phyloP scores from a whole-genome alignment of 2,113 vertebrate species.

The Callospermophilus lateralis region DNA sequence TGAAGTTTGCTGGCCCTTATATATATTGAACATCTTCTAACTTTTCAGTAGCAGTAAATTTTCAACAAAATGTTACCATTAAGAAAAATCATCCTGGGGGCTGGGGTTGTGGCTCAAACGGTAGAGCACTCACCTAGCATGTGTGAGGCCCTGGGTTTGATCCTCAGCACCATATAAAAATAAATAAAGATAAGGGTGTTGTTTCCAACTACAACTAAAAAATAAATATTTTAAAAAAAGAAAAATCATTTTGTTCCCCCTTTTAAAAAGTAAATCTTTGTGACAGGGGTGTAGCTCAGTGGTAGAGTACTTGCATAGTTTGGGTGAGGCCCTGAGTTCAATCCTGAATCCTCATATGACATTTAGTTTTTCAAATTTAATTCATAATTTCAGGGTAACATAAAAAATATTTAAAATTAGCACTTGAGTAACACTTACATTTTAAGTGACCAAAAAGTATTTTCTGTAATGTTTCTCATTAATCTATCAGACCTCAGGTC shows the following conservation, averaged over 20 bases:
- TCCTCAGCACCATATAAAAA: too few species aligned
- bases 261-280: too few species aligned
- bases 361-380: not conserved
- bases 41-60: not conserved
- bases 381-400: not conserved
- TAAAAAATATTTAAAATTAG: slow-evolving; percentile 29
- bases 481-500: not conserved
- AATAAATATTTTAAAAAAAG: too few species aligned
- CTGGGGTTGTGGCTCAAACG: too few species aligned
- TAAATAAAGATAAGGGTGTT: too few species aligned
- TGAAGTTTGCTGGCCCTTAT: not conserved
- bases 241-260: too few species aligned
- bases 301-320: not conserved
- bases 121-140: too few species aligned
- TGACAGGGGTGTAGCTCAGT: too few species aligned
- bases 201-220: too few species aligned
- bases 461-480: not conserved
- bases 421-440: not conserved
- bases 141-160: too few species aligned
- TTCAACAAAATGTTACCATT: not conserved
- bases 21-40: not conserved
- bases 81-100: not conserved
- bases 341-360: not conserved
- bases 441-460: not conserved
- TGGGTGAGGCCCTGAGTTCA: not conserved